phyloP scores from a whole-genome alignment of 2,888 invertebrate species.

The Drosophila acutilabella region DNA sequence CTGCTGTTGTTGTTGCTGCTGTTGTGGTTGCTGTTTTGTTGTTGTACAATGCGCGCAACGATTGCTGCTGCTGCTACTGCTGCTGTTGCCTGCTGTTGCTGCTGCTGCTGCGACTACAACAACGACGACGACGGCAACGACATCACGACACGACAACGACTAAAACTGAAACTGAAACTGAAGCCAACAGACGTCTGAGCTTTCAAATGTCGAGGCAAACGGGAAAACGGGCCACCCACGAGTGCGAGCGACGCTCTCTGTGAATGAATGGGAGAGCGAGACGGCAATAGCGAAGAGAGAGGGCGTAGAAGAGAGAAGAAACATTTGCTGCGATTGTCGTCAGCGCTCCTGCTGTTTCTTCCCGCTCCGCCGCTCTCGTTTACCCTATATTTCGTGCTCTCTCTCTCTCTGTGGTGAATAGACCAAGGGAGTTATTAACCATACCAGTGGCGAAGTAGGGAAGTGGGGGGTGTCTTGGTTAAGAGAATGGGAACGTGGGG shows the following conservation, averaged over 20 bases:
- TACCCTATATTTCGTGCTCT: constrained; percentile 6
- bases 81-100: constrained; percentile 85
- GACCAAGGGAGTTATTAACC: constrained; percentile 68
- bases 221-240: constrained; percentile 31
- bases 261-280: background rate
- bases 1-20: constrained; percentile 23
- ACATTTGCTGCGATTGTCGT: constrained; percentile 51
- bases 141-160: constrained; percentile 84
- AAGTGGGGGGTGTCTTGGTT: rapidly evolving
- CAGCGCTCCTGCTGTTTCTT: constrained; percentile 35
- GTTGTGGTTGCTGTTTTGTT: constrained; percentile 37
- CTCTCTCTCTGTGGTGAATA: constrained; percentile 63
- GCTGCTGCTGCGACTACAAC: constrained; percentile 74
- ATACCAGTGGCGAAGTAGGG: background rate
- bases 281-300: constrained; percentile 2
- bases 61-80: constrained; percentile 79
- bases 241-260: constrained; percentile 3
- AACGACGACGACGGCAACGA: constrained; percentile 76
- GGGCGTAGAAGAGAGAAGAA: constrained; percentile 5
- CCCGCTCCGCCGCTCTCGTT: constrained; percentile 7
- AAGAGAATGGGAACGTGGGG: background rate
- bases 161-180: constrained; percentile 65
- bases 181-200: constrained; percentile 43
- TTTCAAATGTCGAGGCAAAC: constrained; percentile 57
- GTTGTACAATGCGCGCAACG: constrained; percentile 59